A percentile compares a stretch with the other conserved stretches of the same genome.
These are phyloP conservation scores for Ptychadena robeensis DNA, from an alignment of 2,797 vertebrate species.

Conservation along the genomic window DNA sequence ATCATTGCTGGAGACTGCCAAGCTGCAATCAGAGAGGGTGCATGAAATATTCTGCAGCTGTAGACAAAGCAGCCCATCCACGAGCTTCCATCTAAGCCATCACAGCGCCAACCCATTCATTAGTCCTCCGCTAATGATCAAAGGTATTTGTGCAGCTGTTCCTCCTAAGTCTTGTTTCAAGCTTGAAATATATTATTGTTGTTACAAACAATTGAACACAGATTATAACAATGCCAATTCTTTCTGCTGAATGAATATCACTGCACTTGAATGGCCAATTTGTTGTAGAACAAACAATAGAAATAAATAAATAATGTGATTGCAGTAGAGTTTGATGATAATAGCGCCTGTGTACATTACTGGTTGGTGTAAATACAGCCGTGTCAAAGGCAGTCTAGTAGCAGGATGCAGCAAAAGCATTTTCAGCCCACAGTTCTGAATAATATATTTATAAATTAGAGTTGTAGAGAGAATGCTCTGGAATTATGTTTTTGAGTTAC, in stretches of 20 bases:
- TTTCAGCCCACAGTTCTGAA: neutral
- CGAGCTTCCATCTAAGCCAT: slow-evolving; percentile 33
- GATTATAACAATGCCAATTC: slow-evolving; percentile 57
- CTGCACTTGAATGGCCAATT: slow-evolving; percentile 54
- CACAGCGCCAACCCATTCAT: slow-evolving; percentile 56
- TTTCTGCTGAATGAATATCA: slow-evolving; percentile 48
- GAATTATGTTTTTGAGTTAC: neutral
- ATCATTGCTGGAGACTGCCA: slow-evolving; percentile 49
- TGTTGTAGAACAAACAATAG: slow-evolving; percentile 38
- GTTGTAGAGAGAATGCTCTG: neutral
- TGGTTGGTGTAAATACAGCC: slow-evolving; percentile 20
- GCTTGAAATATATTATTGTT: slow-evolving; percentile 59
- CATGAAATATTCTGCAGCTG: slow-evolving; percentile 51
- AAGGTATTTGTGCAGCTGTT: slow-evolving; percentile 59
- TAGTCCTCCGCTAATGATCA: slow-evolving; percentile 56
- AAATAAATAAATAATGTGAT: slow-evolving; percentile 44
- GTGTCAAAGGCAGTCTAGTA: neutral
- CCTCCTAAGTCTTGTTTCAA: slow-evolving; percentile 42
- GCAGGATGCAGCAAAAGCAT: neutral
- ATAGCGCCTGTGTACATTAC: slow-evolving; percentile 21
- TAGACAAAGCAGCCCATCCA: slow-evolving; percentile 30
- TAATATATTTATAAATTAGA: no score
- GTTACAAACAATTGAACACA: slow-evolving; percentile 61
- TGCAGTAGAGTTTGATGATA: slow-evolving; percentile 39
- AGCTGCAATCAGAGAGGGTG: slow-evolving; percentile 31